Conservation (phyloP, 1,140 invertebrate genomes). For the Micrasema minimum region DNA sequence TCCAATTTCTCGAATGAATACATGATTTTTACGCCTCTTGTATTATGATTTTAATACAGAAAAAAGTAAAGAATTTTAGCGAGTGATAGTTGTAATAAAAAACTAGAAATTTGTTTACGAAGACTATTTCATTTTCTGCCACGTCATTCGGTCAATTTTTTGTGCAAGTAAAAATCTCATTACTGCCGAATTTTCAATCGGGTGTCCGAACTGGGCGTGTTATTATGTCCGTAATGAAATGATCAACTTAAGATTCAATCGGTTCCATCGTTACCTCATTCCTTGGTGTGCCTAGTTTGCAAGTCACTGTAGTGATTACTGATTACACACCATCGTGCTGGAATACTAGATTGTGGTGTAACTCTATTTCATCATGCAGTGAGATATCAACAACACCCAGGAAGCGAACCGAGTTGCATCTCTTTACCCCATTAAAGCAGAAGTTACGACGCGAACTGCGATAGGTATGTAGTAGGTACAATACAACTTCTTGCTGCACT, state of each 20-base stretch:
- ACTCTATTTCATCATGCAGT: constrained; percentile 15
- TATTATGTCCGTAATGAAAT: constrained; percentile 26
- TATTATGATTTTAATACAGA: too few species aligned
- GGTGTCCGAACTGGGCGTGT: constrained; percentile 4
- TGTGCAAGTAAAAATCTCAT: constrained; percentile 20
- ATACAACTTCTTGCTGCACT: too few species aligned
- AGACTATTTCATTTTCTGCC: too few species aligned
- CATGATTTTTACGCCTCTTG: too few species aligned
- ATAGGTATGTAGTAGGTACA: neutral
- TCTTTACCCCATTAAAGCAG: neutral
- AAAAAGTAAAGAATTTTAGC: too few species aligned
- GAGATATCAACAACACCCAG: constrained; percentile 28
- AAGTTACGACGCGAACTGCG: neutral
- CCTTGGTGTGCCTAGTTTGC: constrained; percentile 7
- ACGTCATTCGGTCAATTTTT: neutral
- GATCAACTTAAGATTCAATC: constrained; percentile 34
- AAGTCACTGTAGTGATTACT: constrained; percentile 23
- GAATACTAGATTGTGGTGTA: neutral
- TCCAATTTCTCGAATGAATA: too few species aligned
- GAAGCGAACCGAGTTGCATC: constrained; percentile 18
- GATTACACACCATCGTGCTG: constrained; percentile 8
- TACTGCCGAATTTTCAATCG: constrained; percentile 30
- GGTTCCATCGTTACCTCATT: constrained; percentile 16
- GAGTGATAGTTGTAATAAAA: too few species aligned
- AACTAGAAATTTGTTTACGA: too few species aligned